Conservation (phyloP, 2,113 vertebrate species). For the Mormyrus lacerda region DNA sequence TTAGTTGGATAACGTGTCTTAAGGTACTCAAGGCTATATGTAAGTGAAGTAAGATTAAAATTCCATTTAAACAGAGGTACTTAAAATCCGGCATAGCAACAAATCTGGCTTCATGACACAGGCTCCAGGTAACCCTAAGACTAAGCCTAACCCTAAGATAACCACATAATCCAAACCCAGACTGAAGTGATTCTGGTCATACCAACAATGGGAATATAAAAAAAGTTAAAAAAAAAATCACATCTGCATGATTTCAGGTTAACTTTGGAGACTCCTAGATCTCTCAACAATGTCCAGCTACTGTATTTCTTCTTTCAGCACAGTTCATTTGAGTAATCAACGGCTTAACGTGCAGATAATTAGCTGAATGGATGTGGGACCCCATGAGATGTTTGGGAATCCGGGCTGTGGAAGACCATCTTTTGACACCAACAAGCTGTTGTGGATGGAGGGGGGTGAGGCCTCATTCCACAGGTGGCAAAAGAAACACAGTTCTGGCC, state of each 20-base stretch:
- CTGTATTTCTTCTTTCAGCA: not conserved
- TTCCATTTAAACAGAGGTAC: not conserved
- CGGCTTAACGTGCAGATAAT: not conserved
- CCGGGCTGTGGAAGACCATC: not conserved
- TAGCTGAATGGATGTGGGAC: not conserved
- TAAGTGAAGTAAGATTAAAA: not conserved
- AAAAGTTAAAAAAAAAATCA: not conserved
- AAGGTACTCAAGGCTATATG: not conserved
- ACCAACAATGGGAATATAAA: not conserved
- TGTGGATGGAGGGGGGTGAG: not conserved
- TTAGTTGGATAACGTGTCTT: not conserved
- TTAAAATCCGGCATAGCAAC: not conserved
- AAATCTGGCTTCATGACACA: not conserved
- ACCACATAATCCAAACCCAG: not conserved
- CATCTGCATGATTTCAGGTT: not conserved
- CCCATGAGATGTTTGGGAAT: not conserved
- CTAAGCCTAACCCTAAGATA: not conserved
- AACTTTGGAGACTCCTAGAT: not conserved
- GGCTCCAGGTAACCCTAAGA: not conserved
- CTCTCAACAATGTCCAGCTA: not conserved
- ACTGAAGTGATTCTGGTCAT: not conserved
- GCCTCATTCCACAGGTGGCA: not conserved
- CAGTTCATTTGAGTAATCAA: not conserved
- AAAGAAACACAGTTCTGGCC: not conserved
- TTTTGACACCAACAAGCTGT: not conserved